Evolutionary conservation across 2,888 invertebrate species (phyloP).

Genomic region (Lottia gigantea): DNA sequence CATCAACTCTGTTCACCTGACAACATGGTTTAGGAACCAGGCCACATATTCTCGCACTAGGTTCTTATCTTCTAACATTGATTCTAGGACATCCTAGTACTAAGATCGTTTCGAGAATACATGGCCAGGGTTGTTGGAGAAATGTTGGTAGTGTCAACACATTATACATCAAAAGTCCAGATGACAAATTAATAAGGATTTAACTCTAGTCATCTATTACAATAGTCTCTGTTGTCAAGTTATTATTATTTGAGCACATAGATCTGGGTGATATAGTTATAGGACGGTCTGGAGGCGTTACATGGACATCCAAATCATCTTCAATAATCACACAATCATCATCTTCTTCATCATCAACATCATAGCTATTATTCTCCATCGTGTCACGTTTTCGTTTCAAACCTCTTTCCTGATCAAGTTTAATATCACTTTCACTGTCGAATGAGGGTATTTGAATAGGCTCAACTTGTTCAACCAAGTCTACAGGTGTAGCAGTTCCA

Average conservation of each 20-base stretch:
- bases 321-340: conserved; percentile 30
- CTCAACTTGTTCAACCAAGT: conserved; percentile 6
- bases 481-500: not conserved
- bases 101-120: too few relatives aligned
- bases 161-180: too few relatives aligned
- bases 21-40: too few relatives aligned
- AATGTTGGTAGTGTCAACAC: too few relatives aligned
- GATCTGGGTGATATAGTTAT: too few relatives aligned
- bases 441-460: conserved; percentile 19
- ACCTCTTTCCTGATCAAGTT: conserved; percentile 6
- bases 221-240: conserved; percentile 26
- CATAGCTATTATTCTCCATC: conserved; percentile 12
- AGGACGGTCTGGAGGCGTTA: too few relatives aligned
- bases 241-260: not conserved
- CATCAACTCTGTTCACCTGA: too few relatives aligned
- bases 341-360: conserved; percentile 16
- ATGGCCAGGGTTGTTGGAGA: too few relatives aligned
- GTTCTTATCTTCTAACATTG: too few relatives aligned
- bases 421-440: conserved; percentile 11
- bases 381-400: conserved; percentile 26
- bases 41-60: too few relatives aligned
- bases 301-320: conserved; percentile 5
- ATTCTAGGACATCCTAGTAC: too few relatives aligned
- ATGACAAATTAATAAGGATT: too few relatives aligned
- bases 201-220: conserved; percentile 28